Conservation (phyloP, 1,140 invertebrate genomes). For the Brachionus koreanus region DNA sequence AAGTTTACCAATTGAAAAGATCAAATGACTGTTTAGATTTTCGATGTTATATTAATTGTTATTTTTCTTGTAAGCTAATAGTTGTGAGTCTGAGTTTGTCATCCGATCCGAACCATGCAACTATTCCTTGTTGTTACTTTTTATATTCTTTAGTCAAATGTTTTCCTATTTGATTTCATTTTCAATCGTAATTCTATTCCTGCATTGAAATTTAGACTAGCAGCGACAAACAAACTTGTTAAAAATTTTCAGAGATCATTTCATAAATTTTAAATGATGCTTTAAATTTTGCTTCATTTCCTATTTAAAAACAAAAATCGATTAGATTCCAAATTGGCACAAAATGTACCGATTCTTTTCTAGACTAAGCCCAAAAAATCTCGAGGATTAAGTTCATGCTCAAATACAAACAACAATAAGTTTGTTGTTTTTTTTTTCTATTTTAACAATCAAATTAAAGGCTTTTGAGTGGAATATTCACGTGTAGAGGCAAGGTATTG, state of each 20-base stretch:
- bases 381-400: not conserved
- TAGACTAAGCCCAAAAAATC: not conserved
- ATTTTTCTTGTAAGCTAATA: constrained; percentile 30
- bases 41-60: not conserved
- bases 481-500: constrained; percentile 11
- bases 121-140: constrained; percentile 6
- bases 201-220: constrained; percentile 2
- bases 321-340: not conserved
- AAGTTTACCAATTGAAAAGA: constrained; percentile 11
- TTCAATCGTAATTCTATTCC: constrained; percentile 17
- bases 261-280: not conserved
- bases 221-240: constrained; percentile 4
- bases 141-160: constrained; percentile 21
- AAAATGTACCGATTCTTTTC: not conserved
- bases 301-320: not conserved
- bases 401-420: not conserved
- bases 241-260: constrained; percentile 1
- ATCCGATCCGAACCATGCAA: constrained; percentile 13
- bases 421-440: not conserved
- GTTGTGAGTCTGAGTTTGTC: not conserved
- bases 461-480: constrained; percentile 21
- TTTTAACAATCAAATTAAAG: not conserved
- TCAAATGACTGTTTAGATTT: constrained; percentile 28
- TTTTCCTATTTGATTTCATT: constrained; percentile 36
- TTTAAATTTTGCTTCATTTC: not conserved